Conservation (phyloP, 2,888 invertebrate genomes). For the Oligia strigilis region DNA sequence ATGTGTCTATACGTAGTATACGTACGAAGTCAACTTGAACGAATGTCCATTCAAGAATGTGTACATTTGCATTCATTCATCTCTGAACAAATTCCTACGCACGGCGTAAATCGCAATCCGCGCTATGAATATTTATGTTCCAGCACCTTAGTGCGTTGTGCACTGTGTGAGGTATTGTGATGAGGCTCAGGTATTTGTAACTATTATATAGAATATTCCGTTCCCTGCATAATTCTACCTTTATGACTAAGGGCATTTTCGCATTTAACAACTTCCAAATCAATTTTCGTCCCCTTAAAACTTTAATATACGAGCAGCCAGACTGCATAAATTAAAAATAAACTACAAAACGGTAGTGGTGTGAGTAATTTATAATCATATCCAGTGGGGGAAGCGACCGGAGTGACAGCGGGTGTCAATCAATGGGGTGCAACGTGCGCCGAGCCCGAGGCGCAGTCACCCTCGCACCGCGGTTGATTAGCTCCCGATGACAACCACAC, state of each 20-base stretch:
- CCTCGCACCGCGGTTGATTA: constrained; percentile 69
- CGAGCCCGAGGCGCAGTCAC: constrained; percentile 36
- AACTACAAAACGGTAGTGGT: constrained; percentile 48
- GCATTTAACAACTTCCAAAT: constrained; percentile 21
- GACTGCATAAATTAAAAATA: constrained; percentile 49
- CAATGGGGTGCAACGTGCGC: constrained; percentile 67
- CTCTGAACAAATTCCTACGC: constrained; percentile 55
- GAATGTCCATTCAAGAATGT: constrained; percentile 60
- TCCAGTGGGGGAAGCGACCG: constrained; percentile 60
- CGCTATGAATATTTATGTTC: constrained; percentile 58
- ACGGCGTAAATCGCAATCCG: constrained; percentile 50
- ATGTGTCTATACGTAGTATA: constrained; percentile 1
- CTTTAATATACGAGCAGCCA: constrained; percentile 28
- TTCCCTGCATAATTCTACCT: neutral
- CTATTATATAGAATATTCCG: constrained; percentile 2
- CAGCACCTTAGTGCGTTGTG: constrained; percentile 42
- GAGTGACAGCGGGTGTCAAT: constrained; percentile 75
- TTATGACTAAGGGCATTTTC: constrained; percentile 3
- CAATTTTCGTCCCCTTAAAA: constrained; percentile 23
- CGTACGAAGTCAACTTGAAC: constrained; percentile 34
- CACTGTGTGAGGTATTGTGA: constrained; percentile 46
- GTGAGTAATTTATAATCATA: constrained; percentile 70
- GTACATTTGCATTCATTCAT: constrained; percentile 67
- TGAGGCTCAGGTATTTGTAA: neutral
- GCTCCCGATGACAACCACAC: constrained; percentile 74